A percentile compares a stretch with the other conserved stretches of the same genome.
These are phyloP conservation scores for Himalopsyche anomala DNA, from an alignment of 2,888 invertebrate species.

Conservation along the genomic window DNA sequence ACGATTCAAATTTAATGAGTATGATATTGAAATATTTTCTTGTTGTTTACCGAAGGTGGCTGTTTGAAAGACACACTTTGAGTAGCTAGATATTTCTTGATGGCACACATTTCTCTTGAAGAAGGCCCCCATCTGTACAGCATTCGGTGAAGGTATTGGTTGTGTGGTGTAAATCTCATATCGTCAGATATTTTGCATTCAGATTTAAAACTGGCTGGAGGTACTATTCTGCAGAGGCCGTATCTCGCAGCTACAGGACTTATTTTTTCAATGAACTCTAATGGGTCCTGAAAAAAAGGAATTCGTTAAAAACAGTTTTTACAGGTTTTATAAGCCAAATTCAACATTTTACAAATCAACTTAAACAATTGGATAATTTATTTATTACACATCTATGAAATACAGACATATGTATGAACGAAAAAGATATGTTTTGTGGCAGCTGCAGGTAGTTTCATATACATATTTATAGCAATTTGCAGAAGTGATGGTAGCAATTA, in stretches of 20 bases:
- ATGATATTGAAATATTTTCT: background rate
- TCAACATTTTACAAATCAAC: no score
- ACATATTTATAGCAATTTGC: no score
- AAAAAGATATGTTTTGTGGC: no score
- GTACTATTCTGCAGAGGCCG: slow-evolving; percentile 92
- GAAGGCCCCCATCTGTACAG: slow-evolving; percentile 93
- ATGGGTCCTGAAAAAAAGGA: slow-evolving; percentile 80
- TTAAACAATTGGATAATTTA: no score
- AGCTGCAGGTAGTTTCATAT: no score
- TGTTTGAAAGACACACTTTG: slow-evolving; percentile 85
- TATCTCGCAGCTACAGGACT: slow-evolving; percentile 85
- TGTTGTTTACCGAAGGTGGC: slow-evolving; percentile 82
- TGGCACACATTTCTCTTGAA: slow-evolving; percentile 89
- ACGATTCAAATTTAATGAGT: no score
- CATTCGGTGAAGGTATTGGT: slow-evolving; percentile 94
- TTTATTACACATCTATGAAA: no score
- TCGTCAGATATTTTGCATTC: slow-evolving; percentile 90
- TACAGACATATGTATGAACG: no score
- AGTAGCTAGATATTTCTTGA: slow-evolving; percentile 86
- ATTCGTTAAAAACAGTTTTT: background rate
- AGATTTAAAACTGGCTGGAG: slow-evolving; percentile 92
- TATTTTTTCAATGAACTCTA: slow-evolving; percentile 89
- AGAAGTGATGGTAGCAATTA: no score
- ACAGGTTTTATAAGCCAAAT: no score
- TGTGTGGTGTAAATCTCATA: slow-evolving; percentile 90